A percentile compares a stretch with the other conserved stretches of the same genome.
phyloP scores from a whole-genome alignment of 1,140 invertebrate species.

The Brachionus calyciflorus region DNA sequence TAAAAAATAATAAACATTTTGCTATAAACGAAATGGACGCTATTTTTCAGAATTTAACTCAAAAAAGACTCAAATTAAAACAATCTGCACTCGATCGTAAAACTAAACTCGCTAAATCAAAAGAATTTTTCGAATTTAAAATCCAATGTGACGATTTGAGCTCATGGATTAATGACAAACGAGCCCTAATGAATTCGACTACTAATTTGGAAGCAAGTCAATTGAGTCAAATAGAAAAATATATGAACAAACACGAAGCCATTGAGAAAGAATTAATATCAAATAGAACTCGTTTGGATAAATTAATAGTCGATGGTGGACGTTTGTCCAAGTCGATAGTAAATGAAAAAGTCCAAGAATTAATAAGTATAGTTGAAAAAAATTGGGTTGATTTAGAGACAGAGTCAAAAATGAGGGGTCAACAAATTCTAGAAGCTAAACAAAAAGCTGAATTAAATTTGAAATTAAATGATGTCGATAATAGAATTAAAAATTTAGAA shows the following conservation, averaged over 20 bases:
- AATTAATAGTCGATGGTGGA: background rate
- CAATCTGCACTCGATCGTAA: slow-evolving; percentile 92
- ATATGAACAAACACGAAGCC: slow-evolving; percentile 73
- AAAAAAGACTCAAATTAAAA: slow-evolving; percentile 91
- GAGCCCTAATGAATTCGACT: slow-evolving; percentile 74
- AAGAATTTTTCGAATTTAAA: slow-evolving; percentile 85
- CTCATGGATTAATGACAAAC: slow-evolving; percentile 82
- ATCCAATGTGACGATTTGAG: slow-evolving; percentile 87
- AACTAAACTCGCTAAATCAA: slow-evolving; percentile 84
- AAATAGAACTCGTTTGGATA: slow-evolving; percentile 16
- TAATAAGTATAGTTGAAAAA: slow-evolving; percentile 20
- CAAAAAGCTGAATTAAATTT: slow-evolving; percentile 12
- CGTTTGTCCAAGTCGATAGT: background rate
- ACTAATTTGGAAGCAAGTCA: slow-evolving; percentile 84
- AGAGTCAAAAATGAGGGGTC: background rate
- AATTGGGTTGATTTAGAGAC: slow-evolving; percentile 27
- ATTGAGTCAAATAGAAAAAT: slow-evolving; percentile 69
- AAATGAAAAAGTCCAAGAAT: slow-evolving; percentile 6
- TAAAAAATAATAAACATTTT: slow-evolving; percentile 85
- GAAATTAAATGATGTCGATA: background rate
- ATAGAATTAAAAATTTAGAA: background rate
- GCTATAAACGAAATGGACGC: slow-evolving; percentile 95
- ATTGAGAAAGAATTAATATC: slow-evolving; percentile 59
- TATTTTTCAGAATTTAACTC: slow-evolving; percentile 89
- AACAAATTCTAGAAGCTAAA: background rate